Conservation (phyloP, 2,797 vertebrate species). For the Cossypha heuglini region DNA sequence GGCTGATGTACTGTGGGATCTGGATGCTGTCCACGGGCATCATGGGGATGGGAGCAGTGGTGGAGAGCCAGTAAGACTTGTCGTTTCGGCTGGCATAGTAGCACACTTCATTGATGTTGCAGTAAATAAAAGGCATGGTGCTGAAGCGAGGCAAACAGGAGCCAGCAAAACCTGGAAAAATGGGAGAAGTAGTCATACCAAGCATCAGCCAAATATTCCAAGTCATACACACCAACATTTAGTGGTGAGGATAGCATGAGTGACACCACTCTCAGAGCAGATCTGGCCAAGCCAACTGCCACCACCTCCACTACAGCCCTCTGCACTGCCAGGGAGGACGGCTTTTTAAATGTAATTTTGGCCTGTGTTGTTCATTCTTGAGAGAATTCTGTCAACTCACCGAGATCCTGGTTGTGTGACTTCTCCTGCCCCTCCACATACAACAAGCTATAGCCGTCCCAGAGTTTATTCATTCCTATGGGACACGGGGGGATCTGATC, state of each 20-base stretch:
- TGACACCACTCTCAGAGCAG: accelerated
- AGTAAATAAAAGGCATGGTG: slow-evolving; percentile 98
- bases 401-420: slow-evolving; percentile 94
- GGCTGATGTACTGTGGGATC: slow-evolving; percentile 91
- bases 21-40: slow-evolving; percentile 86
- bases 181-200: neutral
- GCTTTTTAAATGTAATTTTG: neutral
- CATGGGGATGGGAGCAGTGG: slow-evolving; percentile 93
- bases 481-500: slow-evolving; percentile 89
- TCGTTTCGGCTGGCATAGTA: slow-evolving; percentile 93
- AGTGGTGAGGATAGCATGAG: neutral
- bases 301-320: neutral
- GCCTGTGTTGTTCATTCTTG: neutral
- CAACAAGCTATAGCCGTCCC: slow-evolving; percentile 91
- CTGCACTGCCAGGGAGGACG: neutral
- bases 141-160: slow-evolving; percentile 93
- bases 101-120: slow-evolving; percentile 90
- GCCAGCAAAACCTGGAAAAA: slow-evolving; percentile 87
- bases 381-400: slow-evolving; percentile 66
- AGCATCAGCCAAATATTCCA: neutral
- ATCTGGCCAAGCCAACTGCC: neutral
- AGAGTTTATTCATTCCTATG: slow-evolving; percentile 87
- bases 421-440: slow-evolving; percentile 94
- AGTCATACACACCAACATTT: accelerated
- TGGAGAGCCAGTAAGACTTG: slow-evolving; percentile 98